Conservation (phyloP, 2,888 invertebrate genomes). For the Phengaris arion region DNA sequence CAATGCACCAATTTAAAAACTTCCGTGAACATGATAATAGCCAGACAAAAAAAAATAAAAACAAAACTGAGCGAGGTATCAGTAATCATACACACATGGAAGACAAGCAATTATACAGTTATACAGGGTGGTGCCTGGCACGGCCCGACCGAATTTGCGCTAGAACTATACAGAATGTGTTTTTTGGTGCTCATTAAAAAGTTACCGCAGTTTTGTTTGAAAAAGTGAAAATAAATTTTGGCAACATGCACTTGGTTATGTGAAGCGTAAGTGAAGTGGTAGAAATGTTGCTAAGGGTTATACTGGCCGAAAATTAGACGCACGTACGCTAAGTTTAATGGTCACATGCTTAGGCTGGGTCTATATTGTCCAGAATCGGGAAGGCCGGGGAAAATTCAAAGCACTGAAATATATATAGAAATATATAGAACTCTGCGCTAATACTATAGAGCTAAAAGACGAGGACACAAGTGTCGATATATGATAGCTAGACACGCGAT, state of each 20-base stretch:
- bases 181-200: slow-evolving; percentile 43
- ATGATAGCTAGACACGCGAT: too few species aligned
- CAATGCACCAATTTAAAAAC: neutral
- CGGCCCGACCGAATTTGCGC: slow-evolving; percentile 69
- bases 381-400: too few species aligned
- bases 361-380: too few species aligned
- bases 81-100: slow-evolving; percentile 61
- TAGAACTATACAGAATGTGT: slow-evolving; percentile 54
- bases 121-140: slow-evolving; percentile 71
- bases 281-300: neutral
- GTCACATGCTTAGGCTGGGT: too few species aligned
- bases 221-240: neutral
- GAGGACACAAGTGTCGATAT: too few species aligned
- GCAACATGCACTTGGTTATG: neutral
- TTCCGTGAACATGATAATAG: slow-evolving; percentile 10
- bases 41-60: slow-evolving; percentile 36
- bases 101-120: slow-evolving; percentile 62
- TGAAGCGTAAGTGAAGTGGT: slow-evolving; percentile 2
- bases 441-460: too few species aligned
- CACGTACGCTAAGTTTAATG: too few species aligned
- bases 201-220: slow-evolving; percentile 31
- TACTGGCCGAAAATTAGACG: neutral
- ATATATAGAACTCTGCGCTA: too few species aligned
- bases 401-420: too few species aligned
- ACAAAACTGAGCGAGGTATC: slow-evolving; percentile 44